A percentile compares a stretch with the other conserved stretches of the same genome.
These are phyloP conservation scores for Cryptotis parvus DNA, from an alignment of 2,113 vertebrate genomes.

Conservation along the genomic window DNA sequence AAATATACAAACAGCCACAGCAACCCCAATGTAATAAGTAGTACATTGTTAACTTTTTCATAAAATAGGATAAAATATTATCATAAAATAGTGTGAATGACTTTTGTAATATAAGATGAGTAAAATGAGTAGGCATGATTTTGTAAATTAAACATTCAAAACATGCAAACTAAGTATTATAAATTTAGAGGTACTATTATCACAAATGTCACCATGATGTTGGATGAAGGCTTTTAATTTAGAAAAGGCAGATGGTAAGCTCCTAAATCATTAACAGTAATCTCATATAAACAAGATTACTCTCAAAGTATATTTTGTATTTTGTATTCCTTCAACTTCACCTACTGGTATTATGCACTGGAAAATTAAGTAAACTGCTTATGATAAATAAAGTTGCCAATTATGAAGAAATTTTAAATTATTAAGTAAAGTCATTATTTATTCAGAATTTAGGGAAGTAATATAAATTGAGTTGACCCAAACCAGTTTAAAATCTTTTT, in stretches of 20 bases:
- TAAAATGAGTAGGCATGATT: background rate
- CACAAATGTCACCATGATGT: background rate
- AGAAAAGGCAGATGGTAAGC: background rate
- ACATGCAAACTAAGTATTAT: background rate
- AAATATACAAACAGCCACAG: background rate
- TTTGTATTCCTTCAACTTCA: background rate
- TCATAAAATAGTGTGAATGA: background rate
- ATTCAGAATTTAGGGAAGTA: background rate
- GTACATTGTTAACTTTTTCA: background rate
- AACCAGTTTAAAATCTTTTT: background rate
- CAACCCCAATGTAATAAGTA: background rate
- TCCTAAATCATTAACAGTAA: background rate
- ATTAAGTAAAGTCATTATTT: background rate
- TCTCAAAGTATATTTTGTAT: background rate
- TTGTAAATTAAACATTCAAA: background rate
- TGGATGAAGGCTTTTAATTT: background rate
- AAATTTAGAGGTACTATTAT: conserved; percentile 1
- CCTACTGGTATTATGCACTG: background rate
- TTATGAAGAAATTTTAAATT: background rate
- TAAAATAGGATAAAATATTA: too few relatives aligned
- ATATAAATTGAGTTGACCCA: background rate
- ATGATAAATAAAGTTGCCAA: background rate
- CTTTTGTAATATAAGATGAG: background rate
- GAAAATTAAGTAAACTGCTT: background rate
- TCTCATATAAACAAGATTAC: background rate